Base-by-base conservation (phyloP, 2,797 vertebrate genomes). In the Melanotaenia maccullochi region DNA sequence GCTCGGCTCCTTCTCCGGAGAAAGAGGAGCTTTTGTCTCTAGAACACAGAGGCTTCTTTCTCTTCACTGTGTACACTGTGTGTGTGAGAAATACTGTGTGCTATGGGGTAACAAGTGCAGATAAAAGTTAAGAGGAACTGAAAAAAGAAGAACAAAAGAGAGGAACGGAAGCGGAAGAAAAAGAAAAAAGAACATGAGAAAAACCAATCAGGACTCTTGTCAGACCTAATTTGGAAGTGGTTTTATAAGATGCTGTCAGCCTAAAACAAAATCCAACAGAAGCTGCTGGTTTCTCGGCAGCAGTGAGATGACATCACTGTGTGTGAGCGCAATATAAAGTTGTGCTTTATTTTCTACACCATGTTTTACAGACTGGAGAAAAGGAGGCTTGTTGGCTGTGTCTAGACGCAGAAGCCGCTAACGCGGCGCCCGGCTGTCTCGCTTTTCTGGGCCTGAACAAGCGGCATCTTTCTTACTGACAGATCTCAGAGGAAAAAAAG, bases 21-120 rank as follows among this genome's bases (percentile, higher is more conserved):
- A 93, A 94, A 95, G 93, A 93, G 92, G 77, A 89, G 87, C 94
- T 94, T 96, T 96, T 96, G 94, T 96, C 87, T 92, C 67, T 69
- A 84, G 81, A 95, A 95, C 93, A 96, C 95, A 96, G 94, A 90
- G 87, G 82, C 90, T 90, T 92, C 90, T 93, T 96, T 94, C 86
- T 91, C 72, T 75, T 20, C 60, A 59, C 75, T 71, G 62, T 79
- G 84, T 57, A 51, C 67, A 66, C 47, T 71, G 68, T 81, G 71
- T 83, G 73, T 71, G 72, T 71, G 68, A 54, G 66, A 65, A 66
- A 55, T 63, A 57, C 78, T 79, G 76, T 75, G 73, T 71, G 72
- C 79, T 65, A 66, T 38, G 49, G 84, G 75, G 69, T 81, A 87
- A 87, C 88, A 92, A 90, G 89, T 85, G 87, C 83, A 90, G 85